phyloP scores from a whole-genome alignment of 2,113 vertebrate genomes.

The Lathamus discolor region DNA sequence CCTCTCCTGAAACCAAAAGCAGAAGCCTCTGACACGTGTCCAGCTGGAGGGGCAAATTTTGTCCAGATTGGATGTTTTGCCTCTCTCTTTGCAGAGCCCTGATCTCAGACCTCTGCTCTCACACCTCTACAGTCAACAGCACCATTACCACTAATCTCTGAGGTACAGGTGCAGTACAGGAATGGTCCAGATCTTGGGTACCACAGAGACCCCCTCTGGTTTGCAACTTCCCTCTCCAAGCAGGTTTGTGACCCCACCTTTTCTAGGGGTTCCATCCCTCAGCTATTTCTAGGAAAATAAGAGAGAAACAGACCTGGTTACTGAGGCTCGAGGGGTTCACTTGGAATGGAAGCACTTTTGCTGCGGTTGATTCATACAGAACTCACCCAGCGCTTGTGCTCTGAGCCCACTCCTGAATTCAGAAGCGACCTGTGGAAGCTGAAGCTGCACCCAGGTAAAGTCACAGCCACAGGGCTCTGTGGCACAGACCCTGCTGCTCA shows the following conservation, averaged over 20 bases:
- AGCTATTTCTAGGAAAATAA: not conserved
- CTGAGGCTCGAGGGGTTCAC: not conserved
- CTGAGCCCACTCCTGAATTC: not conserved
- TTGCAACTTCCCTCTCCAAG: not conserved
- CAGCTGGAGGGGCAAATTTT: not conserved
- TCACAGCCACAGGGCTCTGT: not conserved
- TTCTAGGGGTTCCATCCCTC: not conserved
- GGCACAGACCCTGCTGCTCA: not conserved
- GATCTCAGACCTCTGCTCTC: not conserved
- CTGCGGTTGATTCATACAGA: not conserved
- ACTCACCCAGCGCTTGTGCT: not conserved
- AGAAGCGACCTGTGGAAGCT: not conserved
- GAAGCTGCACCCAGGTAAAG: not conserved
- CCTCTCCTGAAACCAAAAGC: not conserved
- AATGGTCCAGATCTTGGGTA: not conserved
- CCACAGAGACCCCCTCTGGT: not conserved
- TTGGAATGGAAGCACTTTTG: not conserved
- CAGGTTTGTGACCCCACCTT: not conserved
- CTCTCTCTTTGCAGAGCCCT: not conserved
- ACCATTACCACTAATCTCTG: not conserved
- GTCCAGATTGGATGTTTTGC: not conserved
- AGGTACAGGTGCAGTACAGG: rapidly evolving
- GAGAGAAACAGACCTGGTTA: not conserved
- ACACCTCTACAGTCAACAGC: not conserved
- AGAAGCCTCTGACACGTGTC: not conserved